Percentiles rank a stretch among this genome's conserved stretches.
These are phyloP conservation scores for Iphiclides podalirius DNA, from an alignment of 2,888 invertebrate species.

Conservation along the genomic window DNA sequence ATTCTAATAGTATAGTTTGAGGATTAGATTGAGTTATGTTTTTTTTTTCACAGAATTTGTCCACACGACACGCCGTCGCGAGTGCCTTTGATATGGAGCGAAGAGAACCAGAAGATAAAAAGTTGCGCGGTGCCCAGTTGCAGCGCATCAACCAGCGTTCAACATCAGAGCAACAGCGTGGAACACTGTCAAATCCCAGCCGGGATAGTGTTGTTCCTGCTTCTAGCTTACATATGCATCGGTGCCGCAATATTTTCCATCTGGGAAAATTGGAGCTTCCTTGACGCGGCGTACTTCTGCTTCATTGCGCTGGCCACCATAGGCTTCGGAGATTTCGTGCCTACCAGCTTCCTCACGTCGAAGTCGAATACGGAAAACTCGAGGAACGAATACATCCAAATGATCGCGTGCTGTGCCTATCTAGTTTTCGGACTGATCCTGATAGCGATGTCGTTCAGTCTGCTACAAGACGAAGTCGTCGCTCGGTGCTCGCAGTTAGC, in stretches of 20 bases:
- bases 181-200: slow-evolving; percentile 71
- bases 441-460: slow-evolving; percentile 91
- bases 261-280: slow-evolving; percentile 90
- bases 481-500: slow-evolving; percentile 86
- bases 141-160: slow-evolving; percentile 56
- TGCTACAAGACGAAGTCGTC: slow-evolving; percentile 89
- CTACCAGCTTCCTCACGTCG: slow-evolving; percentile 75
- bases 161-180: slow-evolving; percentile 49
- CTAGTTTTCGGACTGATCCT: slow-evolving; percentile 88
- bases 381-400: slow-evolving; percentile 83
- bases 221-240: slow-evolving; percentile 86
- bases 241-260: slow-evolving; percentile 89
- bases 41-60: slow-evolving; percentile 71
- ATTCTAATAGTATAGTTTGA: not conserved
- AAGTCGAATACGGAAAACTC: slow-evolving; percentile 65
- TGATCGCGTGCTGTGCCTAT: slow-evolving; percentile 90
- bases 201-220: slow-evolving; percentile 82
- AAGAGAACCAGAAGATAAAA: slow-evolving; percentile 60
- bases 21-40: too few relatives aligned
- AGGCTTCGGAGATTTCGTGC: slow-evolving; percentile 89
- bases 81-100: slow-evolving; percentile 86
- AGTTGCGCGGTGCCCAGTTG: slow-evolving; percentile 63
- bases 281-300: slow-evolving; percentile 91
- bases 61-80: slow-evolving; percentile 88
- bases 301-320: slow-evolving; percentile 92